phyloP scores from a whole-genome alignment of 2,888 invertebrate genomes.

The Hetaerina titia region DNA sequence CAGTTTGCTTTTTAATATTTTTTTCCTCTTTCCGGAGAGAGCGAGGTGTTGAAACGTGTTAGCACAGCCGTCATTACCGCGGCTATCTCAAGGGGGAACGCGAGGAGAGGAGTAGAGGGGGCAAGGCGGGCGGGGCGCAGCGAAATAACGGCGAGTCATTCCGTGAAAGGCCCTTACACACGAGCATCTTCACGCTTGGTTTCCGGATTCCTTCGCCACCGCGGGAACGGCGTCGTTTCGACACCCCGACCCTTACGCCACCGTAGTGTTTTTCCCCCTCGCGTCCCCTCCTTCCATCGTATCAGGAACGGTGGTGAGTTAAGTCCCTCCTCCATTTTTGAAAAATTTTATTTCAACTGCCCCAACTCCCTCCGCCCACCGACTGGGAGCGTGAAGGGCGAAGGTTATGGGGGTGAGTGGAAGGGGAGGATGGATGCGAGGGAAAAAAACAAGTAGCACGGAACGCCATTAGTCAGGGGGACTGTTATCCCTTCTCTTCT shows the following conservation, averaged over 20 bases:
- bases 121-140: background rate
- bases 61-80: background rate
- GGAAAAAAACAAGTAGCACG: background rate
- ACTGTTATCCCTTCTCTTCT: background rate
- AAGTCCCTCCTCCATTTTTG: background rate
- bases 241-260: background rate
- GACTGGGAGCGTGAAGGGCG: background rate
- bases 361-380: background rate
- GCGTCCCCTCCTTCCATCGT: background rate
- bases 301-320: background rate
- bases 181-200: conserved; percentile 42
- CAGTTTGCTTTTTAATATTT: background rate
- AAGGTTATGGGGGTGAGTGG: background rate
- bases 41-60: background rate
- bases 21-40: background rate
- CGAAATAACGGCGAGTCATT: conserved; percentile 49
- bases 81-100: background rate
- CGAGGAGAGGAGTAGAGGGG: background rate
- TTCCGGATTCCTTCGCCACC: conserved; percentile 19
- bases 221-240: background rate
- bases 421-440: background rate
- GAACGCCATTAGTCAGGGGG: conserved; percentile 45
- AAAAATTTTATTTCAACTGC: background rate
- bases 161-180: conserved; percentile 5
- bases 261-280: background rate